Percentiles rank a stretch among this genome's conserved stretches.
Conservation (phyloP, 2,113 vertebrate genomes). For the Etheostoma cragini region DNA sequence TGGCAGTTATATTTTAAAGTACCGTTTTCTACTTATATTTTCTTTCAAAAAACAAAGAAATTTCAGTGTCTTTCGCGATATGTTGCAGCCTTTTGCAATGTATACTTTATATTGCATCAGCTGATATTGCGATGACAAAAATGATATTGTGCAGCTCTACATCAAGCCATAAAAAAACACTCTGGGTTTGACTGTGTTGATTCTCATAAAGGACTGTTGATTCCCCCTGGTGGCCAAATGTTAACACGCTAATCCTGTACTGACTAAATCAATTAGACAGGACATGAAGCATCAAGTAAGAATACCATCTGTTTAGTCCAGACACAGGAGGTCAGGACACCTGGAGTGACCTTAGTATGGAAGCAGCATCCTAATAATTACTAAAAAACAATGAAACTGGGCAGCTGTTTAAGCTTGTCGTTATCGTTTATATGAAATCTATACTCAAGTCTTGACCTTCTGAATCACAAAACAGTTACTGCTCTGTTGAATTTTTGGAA, state of each 20-base stretch:
- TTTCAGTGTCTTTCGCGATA: no score
- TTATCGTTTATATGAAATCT: not conserved
- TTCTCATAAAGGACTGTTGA: not conserved
- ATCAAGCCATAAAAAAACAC: not conserved
- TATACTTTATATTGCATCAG: no score
- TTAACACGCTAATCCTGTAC: slow-evolving; percentile 19
- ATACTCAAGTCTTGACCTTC: not conserved
- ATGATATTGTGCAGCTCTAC: no score
- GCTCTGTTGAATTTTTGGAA: not conserved
- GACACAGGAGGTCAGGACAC: slow-evolving; percentile 9
- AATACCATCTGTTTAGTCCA: slow-evolving; percentile 18
- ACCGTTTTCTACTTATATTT: no score
- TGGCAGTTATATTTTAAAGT: no score
- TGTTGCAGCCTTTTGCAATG: no score
- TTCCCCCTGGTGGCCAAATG: slow-evolving; percentile 49
- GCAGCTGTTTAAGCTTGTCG: not conserved
- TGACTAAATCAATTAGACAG: slow-evolving; percentile 41
- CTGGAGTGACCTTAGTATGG: not conserved
- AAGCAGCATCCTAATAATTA: not conserved
- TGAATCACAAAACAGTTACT: not conserved
- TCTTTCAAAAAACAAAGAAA: no score
- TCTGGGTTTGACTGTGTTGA: not conserved
- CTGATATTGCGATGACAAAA: no score
- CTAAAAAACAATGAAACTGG: not conserved
- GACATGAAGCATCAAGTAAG: slow-evolving; percentile 14